Percentiles rank a stretch among this genome's conserved stretches.
These are phyloP conservation scores for Sminthurides bifidus DNA, from an alignment of 1,140 invertebrate species.

Conservation along the genomic window DNA sequence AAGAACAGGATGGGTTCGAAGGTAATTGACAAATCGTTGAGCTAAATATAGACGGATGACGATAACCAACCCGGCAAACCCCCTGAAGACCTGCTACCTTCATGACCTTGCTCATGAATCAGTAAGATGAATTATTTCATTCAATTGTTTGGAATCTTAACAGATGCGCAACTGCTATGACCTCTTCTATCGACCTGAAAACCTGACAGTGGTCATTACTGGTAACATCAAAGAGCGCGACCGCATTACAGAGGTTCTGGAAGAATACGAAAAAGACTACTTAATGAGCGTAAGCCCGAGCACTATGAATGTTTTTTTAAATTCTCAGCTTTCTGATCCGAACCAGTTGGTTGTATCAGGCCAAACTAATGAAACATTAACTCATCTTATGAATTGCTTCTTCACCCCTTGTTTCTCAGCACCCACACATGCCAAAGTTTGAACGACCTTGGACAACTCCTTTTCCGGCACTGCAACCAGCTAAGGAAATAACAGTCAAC, in stretches of 20 bases:
- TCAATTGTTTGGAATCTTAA: not conserved
- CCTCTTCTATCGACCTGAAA: constrained; percentile 25
- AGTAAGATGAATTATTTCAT: not conserved
- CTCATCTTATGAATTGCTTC: no score
- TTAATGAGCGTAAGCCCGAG: constrained; percentile 9
- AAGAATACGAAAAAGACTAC: constrained; percentile 23
- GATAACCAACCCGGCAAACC: no score
- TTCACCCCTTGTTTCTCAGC: no score
- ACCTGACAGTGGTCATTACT: constrained; percentile 23
- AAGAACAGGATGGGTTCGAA: constrained; percentile 7
- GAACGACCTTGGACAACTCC: constrained; percentile 17
- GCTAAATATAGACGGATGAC: not conserved
- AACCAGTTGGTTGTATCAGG: not conserved
- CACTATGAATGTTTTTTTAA: not conserved
- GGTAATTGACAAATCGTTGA: constrained; percentile 1
- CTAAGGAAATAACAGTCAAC: not conserved
- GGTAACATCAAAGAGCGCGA: constrained; percentile 15
- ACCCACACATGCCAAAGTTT: constrained; percentile 16
- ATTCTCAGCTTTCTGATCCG: not conserved
- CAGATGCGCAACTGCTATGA: constrained; percentile 28
- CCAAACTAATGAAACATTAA: not conserved
- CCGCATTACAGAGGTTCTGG: constrained; percentile 16
- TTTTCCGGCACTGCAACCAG: not conserved
- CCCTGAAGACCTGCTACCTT: no score
- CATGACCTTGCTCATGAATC: not conserved